phyloP scores from a whole-genome alignment of 2,113 vertebrate genomes.

The Gambusia holbrooki region DNA sequence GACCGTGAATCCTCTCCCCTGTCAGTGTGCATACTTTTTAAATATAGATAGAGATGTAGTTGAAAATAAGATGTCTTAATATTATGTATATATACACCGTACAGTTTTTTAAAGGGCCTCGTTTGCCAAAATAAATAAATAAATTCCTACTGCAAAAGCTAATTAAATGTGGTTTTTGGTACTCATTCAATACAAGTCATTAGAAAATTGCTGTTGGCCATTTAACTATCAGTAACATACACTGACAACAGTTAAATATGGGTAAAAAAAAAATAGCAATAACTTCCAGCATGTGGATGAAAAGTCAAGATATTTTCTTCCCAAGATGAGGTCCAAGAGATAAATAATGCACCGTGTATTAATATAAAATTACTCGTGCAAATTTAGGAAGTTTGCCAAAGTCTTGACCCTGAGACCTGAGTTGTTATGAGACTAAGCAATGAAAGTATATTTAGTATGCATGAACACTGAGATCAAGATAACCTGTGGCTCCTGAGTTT shows the following conservation, averaged over 20 bases:
- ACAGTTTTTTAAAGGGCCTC: no score
- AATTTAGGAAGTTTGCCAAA: constrained; percentile 42
- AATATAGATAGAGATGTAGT: neutral
- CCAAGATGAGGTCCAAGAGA: constrained; percentile 17
- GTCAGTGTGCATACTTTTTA: neutral
- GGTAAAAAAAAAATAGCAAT: constrained; percentile 2
- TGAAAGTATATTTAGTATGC: constrained; percentile 58
- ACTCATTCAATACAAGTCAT: neutral
- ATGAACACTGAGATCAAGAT: constrained; percentile 45
- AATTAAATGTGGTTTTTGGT: neutral
- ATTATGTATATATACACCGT: neutral
- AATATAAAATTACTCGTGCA: constrained; percentile 48
- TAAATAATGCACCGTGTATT: constrained; percentile 34
- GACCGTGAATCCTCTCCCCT: neutral
- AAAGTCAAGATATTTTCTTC: constrained; percentile 11
- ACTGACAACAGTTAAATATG: neutral
- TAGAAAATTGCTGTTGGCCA: no score
- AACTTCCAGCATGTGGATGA: neutral
- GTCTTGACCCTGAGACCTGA: constrained; percentile 50
- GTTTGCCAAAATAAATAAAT: no score
- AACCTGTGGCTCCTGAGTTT: constrained; percentile 45
- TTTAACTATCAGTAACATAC: neutral
- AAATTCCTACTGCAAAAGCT: neutral
- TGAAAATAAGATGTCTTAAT: neutral
- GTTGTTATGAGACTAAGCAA: constrained; percentile 50